phyloP scores from a whole-genome alignment of 2,113 vertebrate genomes.

The Nettapus auritus region DNA sequence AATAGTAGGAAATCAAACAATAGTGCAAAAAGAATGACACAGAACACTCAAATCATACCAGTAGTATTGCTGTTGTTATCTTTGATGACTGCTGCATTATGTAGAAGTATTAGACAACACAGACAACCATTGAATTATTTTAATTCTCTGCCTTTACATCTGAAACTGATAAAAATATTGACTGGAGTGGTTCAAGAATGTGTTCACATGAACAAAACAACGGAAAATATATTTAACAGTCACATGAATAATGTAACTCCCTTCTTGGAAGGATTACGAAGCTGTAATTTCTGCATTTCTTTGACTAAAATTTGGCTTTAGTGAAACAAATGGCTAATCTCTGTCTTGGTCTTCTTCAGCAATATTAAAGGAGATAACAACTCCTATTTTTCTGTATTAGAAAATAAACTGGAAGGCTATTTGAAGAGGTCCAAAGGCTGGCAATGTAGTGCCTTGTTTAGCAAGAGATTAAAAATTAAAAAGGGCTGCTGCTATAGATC shows the following conservation, averaged over 20 bases:
- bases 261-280: constrained; percentile 57
- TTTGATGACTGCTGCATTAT: not conserved
- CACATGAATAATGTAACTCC: constrained; percentile 65
- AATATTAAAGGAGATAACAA: not conserved
- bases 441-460: not conserved
- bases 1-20: not conserved
- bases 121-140: constrained; percentile 33
- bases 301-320: constrained; percentile 63
- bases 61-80: not conserved
- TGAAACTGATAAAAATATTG: constrained; percentile 55
- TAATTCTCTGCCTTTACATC: constrained; percentile 18
- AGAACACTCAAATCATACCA: not conserved
- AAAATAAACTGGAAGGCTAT: not conserved
- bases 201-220: constrained; percentile 58
- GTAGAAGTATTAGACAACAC: not conserved
- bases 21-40: not conserved
- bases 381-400: not conserved
- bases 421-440: not conserved
- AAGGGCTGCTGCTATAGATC: not conserved
- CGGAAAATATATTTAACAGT: constrained; percentile 71
- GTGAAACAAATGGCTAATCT: constrained; percentile 18
- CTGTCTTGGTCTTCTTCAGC: not conserved
- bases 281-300: constrained; percentile 45
- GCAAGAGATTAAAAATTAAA: constrained; percentile 19
- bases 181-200: constrained; percentile 41